Conservation (phyloP, 2,888 invertebrate genomes). For the Orgyia antiqua region DNA sequence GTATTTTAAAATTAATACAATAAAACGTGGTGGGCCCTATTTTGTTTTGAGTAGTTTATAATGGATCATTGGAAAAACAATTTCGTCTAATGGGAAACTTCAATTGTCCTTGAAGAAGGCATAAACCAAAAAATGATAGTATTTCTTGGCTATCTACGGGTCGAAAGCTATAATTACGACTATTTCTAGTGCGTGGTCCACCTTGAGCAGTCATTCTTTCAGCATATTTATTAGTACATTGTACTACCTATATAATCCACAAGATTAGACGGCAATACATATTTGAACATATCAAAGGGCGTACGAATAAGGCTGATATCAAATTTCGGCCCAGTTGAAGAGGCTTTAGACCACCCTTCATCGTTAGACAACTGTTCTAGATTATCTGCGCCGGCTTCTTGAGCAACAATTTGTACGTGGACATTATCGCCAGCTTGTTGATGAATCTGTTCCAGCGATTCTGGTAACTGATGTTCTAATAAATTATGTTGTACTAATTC, state of each 20-base stretch:
- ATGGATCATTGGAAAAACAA: too few relatives aligned
- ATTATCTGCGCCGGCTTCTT: not conserved
- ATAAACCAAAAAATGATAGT: conserved; percentile 1
- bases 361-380: too few relatives aligned
- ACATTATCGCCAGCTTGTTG: too few relatives aligned
- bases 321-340: conserved; percentile 1
- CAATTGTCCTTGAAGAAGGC: conserved; percentile 2
- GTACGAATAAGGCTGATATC: not conserved
- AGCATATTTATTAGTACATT: conserved; percentile 1
- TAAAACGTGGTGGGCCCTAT: too few relatives aligned
- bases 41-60: too few relatives aligned
- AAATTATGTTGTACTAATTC: conserved; percentile 1
- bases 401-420: too few relatives aligned
- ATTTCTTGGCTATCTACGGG: not conserved
- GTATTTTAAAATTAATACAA: too few relatives aligned
- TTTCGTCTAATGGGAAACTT: not conserved
- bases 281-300: conserved; percentile 3
- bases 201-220: not conserved
- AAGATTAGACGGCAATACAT: conserved; percentile 2
- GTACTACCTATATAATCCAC: conserved; percentile 1
- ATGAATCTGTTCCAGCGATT: too few relatives aligned
- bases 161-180: not conserved
- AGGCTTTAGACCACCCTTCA: not conserved
- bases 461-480: conserved; percentile 1
- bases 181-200: not conserved